phyloP scores from a whole-genome alignment of 1,140 invertebrate genomes.

The Scaptodrosophila lebanonensis region DNA sequence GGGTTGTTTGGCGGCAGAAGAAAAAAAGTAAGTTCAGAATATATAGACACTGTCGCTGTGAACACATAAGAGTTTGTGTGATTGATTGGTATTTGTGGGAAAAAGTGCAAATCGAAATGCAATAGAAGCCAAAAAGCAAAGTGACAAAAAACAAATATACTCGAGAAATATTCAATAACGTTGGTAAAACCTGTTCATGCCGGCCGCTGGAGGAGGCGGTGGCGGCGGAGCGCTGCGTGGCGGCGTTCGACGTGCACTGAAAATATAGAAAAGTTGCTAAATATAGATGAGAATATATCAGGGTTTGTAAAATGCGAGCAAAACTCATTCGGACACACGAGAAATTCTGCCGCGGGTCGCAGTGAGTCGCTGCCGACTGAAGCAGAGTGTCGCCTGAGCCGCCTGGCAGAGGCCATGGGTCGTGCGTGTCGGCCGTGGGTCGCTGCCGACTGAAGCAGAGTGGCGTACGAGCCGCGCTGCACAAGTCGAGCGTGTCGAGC shows the following conservation, averaged over 20 bases:
- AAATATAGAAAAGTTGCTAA: not conserved
- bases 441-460: too few relatives aligned
- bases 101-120: constrained; percentile 32
- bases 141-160: constrained; percentile 26
- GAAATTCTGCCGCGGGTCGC: too few relatives aligned
- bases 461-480: too few relatives aligned
- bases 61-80: constrained; percentile 69
- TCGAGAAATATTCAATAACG: constrained; percentile 58
- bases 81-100: constrained; percentile 53
- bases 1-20: constrained; percentile 32
- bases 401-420: too few relatives aligned
- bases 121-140: constrained; percentile 35
- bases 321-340: too few relatives aligned
- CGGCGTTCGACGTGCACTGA: constrained; percentile 67
- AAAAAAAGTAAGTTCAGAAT: constrained; percentile 65
- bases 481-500: too few relatives aligned
- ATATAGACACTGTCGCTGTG: constrained; percentile 73
- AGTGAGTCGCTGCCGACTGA: too few relatives aligned
- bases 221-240: constrained; percentile 67
- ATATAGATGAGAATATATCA: not conserved
- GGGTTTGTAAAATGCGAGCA: too few relatives aligned
- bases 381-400: too few relatives aligned
- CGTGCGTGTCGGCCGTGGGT: too few relatives aligned
- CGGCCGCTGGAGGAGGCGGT: constrained; percentile 60
- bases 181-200: constrained; percentile 75